A percentile compares a stretch with the other conserved stretches of the same genome.
phyloP scores from a whole-genome alignment of 2,888 invertebrate genomes.

The Fragum fragum region DNA sequence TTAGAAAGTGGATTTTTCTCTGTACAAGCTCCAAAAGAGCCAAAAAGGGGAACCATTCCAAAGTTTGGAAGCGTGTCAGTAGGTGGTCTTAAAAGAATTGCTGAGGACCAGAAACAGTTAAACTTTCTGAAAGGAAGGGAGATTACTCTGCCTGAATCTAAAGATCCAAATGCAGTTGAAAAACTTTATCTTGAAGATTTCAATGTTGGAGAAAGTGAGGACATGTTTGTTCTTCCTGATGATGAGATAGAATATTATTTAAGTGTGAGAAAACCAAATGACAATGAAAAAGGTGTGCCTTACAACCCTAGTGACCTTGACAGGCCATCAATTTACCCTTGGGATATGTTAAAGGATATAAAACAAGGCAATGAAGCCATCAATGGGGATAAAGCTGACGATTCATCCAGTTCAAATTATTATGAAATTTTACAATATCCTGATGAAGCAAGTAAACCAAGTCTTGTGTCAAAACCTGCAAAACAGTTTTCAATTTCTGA shows the following conservation, averaged over 20 bases:
- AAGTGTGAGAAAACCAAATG: slow-evolving; percentile 27
- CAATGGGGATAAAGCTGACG: slow-evolving; percentile 43
- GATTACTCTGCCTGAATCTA: slow-evolving; percentile 69
- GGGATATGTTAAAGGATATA: slow-evolving; percentile 40
- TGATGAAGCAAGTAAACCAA: slow-evolving; percentile 29
- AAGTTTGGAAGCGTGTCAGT: slow-evolving; percentile 51
- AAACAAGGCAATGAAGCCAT: slow-evolving; percentile 18
- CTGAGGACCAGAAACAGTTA: slow-evolving; percentile 44
- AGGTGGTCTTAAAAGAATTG: slow-evolving; percentile 37
- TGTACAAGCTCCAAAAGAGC: slow-evolving; percentile 60
- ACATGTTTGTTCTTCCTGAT: slow-evolving; percentile 40
- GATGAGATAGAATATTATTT: slow-evolving; percentile 62
- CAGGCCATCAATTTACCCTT: slow-evolving; percentile 38
- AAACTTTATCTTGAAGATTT: slow-evolving; percentile 61
- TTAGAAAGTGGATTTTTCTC: slow-evolving; percentile 73
- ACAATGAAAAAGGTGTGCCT: slow-evolving; percentile 53
- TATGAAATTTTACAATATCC: slow-evolving; percentile 56
- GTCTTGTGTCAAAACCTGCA: not conserved
- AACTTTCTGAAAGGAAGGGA: slow-evolving; percentile 69
- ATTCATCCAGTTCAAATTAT: slow-evolving; percentile 58
- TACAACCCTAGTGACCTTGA: slow-evolving; percentile 45
- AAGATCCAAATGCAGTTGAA: slow-evolving; percentile 47
- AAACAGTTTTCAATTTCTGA: slow-evolving; percentile 4
- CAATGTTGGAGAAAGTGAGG: slow-evolving; percentile 57
- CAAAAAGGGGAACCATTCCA: slow-evolving; percentile 45